A percentile compares a stretch with the other conserved stretches of the same genome.
Evolutionary conservation across 1,140 invertebrate genomes (phyloP).

Genomic region (Drosophila cardini): DNA sequence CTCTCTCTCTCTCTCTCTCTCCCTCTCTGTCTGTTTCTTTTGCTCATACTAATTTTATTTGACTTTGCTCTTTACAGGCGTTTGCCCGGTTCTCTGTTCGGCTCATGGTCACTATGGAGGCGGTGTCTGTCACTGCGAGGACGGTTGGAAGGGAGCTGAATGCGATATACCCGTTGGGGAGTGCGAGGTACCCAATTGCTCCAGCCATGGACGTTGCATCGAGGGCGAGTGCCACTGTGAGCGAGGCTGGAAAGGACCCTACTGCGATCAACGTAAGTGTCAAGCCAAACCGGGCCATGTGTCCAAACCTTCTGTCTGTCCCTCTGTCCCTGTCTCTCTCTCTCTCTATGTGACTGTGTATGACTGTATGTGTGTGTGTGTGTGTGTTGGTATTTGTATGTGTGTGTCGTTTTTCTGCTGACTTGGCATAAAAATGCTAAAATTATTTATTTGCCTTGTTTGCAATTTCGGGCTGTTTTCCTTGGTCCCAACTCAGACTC

Average conservation of each 20-base stretch:
- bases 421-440: conserved; percentile 82
- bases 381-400: conserved; percentile 15
- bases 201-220: conserved; percentile 94
- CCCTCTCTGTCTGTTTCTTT: background rate
- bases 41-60: conserved; percentile 5
- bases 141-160: conserved; percentile 98
- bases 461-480: conserved; percentile 69
- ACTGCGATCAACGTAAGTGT: conserved; percentile 92
- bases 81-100: conserved; percentile 98
- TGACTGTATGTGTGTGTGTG: conserved; percentile 26
- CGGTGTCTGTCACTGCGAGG: conserved; percentile 97
- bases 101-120: conserved; percentile 98
- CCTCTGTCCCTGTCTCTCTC: background rate
- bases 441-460: conserved; percentile 83
- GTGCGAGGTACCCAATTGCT: conserved; percentile 96
- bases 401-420: conserved; percentile 48
- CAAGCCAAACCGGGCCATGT: conserved; percentile 31
- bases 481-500: conserved; percentile 3
- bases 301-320: conserved; percentile 4
- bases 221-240: conserved; percentile 95
- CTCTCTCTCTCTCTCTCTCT: background rate
- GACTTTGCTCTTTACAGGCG: conserved; percentile 86
- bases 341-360: background rate
- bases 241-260: conserved; percentile 94
- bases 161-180: conserved; percentile 96